Evolutionary conservation across 53 echinoderm and acorn worm genomes (phyloP).

Genomic region (Holothuria leucospilota): DNA sequence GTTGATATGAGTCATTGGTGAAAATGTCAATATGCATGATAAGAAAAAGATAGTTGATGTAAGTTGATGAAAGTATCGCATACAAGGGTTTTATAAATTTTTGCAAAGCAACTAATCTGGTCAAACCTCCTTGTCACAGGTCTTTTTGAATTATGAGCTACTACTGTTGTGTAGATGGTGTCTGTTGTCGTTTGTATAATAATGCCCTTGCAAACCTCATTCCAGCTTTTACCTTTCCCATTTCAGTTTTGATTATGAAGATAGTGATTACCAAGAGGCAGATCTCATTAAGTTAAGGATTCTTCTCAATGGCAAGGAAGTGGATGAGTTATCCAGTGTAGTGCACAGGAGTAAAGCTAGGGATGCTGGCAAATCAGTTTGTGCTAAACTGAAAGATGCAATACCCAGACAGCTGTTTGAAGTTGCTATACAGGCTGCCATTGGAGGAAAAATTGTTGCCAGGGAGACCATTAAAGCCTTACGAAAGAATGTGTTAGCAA

Average conservation of each 20-base stretch:
- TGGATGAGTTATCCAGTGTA: conserved; percentile 83
- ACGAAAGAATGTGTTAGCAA: conserved; percentile 93
- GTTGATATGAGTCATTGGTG: too few species aligned
- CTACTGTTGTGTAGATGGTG: too few species aligned
- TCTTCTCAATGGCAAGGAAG: conserved; percentile 83
- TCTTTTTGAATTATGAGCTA: too few species aligned
- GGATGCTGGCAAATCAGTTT: conserved; percentile 80
- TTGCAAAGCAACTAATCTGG: too few species aligned
- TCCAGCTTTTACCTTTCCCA: background rate
- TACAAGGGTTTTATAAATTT: too few species aligned
- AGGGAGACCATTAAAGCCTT: conserved; percentile 87
- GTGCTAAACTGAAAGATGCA: conserved; percentile 74
- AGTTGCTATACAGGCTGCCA: conserved; percentile 92
- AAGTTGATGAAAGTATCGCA: too few species aligned
- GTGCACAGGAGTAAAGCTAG: conserved; percentile 82
- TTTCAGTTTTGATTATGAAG: conserved; percentile 95
- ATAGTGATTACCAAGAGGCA: conserved; percentile 84
- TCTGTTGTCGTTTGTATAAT: too few species aligned
- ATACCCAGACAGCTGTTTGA: conserved; percentile 97
- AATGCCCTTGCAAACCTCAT: too few species aligned
- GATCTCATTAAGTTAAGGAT: conserved; percentile 92
- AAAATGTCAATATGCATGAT: too few species aligned
- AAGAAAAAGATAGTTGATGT: too few species aligned
- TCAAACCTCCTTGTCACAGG: too few species aligned
- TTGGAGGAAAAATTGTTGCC: conserved; percentile 81